phyloP scores from a whole-genome alignment of 2,888 invertebrate species.

The Phaonia tiefii region DNA sequence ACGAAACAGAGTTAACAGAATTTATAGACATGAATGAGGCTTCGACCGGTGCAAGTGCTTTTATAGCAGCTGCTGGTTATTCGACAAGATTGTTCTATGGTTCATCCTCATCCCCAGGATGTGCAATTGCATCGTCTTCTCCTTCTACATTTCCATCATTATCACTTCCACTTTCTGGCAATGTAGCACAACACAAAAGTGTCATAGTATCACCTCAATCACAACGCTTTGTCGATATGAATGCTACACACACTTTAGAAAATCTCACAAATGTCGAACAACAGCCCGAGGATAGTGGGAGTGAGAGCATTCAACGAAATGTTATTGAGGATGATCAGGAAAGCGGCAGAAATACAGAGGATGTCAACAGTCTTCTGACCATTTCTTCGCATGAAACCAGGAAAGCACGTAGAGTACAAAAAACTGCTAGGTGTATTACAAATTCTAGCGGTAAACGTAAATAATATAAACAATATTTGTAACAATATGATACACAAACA shows the following conservation, averaged over 20 bases:
- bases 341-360: conserved; percentile 29
- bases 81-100: conserved; percentile 75
- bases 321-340: background rate
- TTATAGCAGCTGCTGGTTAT: conserved; percentile 68
- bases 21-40: conserved; percentile 58
- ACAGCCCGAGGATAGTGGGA: conserved; percentile 60
- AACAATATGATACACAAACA: conserved; percentile 48
- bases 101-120: conserved; percentile 50
- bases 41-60: conserved; percentile 62
- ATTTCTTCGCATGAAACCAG: conserved; percentile 77
- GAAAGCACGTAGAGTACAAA: conserved; percentile 81
- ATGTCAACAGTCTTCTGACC: conserved; percentile 66
- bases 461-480: conserved; percentile 74
- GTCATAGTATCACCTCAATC: conserved; percentile 61
- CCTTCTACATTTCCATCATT: conserved; percentile 5
- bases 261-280: conserved; percentile 14
- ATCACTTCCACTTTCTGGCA: conserved; percentile 28
- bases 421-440: conserved; percentile 79
- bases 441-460: conserved; percentile 79
- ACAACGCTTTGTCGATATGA: conserved; percentile 49
- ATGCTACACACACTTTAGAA: conserved; percentile 31
- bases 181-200: conserved; percentile 57
- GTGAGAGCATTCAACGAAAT: too few relatives aligned
- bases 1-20: conserved; percentile 61
- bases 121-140: conserved; percentile 19